Evolutionary conservation across 2,113 vertebrate species (phyloP), one percentile per base, ranked within the genome.

Genomic region (Lophura nycthemera): DNA sequence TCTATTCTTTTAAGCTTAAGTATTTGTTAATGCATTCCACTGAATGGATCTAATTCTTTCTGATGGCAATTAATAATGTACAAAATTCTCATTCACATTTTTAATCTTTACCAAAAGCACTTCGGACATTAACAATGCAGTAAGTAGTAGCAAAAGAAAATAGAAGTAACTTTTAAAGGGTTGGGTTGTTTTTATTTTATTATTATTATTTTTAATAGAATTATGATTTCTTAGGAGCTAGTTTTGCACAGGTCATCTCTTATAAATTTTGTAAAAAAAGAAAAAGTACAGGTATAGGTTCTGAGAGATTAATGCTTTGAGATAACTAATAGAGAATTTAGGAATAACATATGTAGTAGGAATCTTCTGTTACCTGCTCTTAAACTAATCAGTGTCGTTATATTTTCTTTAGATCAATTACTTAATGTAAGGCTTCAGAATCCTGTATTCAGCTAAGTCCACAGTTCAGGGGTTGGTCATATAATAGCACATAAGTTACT

Each of bases 31-130:
- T 73, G 40, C 19, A 11, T 82, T 93, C 16, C 10, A 47, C 7
- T 59, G 67, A 89, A 56, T 21, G 47, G 13, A 6, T 9, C 40
- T 89, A 48, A 74, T 74, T 75, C 40, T 83, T 74, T 64, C 67
- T 80, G 11, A 61, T 95, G 45, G 36, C 57, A 76, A 15, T 50
- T 88, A 86, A 90, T 78, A 54, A 47, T 19, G 73, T 94, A 45
- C 17, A 83, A 59, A 1, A 32, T 93, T 93, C 43, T 79, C 11
- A 48, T 24, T n/a, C 17, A 12, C 52, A 57, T 69, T 76, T 94
- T 32, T 40, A 82, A 90, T 86, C 47, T 89, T 96, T 8, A 45
- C 52, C n/a, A 91, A 76, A 96, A 81, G 38, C 30, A 72, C 34
- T 38, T 88, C 38, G 5, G 27, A 22, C 4, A 19, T 65, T 61